Percentiles rank a stretch among this genome's conserved stretches.
phyloP scores from a whole-genome alignment of 2,113 vertebrate genomes.

The Lophotis ruficrista region DNA sequence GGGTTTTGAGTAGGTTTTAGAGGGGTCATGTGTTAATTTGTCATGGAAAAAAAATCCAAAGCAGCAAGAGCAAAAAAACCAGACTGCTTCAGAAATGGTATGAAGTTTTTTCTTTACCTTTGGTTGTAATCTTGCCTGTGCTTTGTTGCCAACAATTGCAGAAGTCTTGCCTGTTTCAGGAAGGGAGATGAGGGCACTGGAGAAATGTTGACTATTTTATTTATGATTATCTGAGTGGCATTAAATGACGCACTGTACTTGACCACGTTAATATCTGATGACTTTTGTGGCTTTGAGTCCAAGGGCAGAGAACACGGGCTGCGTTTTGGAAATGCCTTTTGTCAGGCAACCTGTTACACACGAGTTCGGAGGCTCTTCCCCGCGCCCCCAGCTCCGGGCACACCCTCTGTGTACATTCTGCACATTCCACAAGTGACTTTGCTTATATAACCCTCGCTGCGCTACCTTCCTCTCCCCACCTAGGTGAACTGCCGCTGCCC shows the following conservation, averaged over 20 bases:
- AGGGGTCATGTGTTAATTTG: not conserved
- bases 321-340: not conserved
- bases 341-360: not conserved
- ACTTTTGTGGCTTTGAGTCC: not conserved
- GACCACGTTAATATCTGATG: not conserved
- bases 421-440: constrained; percentile 61
- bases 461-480: not conserved
- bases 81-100: not conserved
- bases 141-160: constrained; percentile 10
- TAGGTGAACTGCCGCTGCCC: constrained; percentile 16
- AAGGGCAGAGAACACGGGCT: not conserved
- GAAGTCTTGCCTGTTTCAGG: not conserved
- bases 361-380: not conserved
- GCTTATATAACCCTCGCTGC: constrained; percentile 63
- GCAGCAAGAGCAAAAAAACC: not conserved
- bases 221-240: not conserved
- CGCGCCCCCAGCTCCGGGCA: not conserved
- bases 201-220: not conserved
- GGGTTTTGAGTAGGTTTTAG: not conserved
- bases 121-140: not conserved
- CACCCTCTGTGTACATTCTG: constrained; percentile 62
- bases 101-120: constrained; percentile 32
- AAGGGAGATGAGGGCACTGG: not conserved
- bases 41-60: not conserved
- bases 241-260: not conserved